phyloP scores from a whole-genome alignment of 1,140 invertebrate genomes.

The Penaeus indicus region DNA sequence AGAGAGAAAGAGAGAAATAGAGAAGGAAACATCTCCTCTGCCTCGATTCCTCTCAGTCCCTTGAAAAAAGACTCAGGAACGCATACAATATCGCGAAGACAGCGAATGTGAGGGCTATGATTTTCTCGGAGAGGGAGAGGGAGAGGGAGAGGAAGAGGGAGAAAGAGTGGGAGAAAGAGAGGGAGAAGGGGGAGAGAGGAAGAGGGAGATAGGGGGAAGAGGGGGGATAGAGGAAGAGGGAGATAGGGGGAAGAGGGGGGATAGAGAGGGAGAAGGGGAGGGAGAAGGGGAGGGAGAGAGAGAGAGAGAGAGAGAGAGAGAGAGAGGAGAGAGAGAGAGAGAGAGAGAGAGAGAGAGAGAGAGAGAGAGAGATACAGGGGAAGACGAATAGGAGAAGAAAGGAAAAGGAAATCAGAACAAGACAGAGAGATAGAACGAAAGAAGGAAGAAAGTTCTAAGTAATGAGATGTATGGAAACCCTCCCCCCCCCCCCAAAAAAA shows the following conservation, averaged over 20 bases:
- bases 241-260: neutral
- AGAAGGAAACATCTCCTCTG: no score
- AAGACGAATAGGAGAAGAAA: neutral
- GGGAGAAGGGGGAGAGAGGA: neutral
- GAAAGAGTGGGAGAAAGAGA: no score
- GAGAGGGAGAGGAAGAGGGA: neutral
- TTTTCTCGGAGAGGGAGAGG: no score
- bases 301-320: neutral
- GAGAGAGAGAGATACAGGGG: neutral
- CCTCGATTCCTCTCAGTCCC: no score
- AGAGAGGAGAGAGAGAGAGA: neutral
- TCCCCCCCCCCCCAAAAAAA: no score
- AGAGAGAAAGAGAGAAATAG: neutral
- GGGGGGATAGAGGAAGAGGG: neutral
- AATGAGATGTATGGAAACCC: no score
- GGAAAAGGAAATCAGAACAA: neutral
- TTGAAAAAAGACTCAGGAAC: no score
- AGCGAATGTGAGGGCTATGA: no score
- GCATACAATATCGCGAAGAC: no score
- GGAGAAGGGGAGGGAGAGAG: neutral
- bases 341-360: neutral
- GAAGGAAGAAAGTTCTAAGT: neutral
- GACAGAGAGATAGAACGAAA: neutral
- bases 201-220: neutral
- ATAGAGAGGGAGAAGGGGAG: no score